A percentile compares a stretch with the other conserved stretches of the same genome.
These are phyloP conservation scores for Scolopax rusticola DNA, from an alignment of 2,797 vertebrate genomes.

Conservation along the genomic window DNA sequence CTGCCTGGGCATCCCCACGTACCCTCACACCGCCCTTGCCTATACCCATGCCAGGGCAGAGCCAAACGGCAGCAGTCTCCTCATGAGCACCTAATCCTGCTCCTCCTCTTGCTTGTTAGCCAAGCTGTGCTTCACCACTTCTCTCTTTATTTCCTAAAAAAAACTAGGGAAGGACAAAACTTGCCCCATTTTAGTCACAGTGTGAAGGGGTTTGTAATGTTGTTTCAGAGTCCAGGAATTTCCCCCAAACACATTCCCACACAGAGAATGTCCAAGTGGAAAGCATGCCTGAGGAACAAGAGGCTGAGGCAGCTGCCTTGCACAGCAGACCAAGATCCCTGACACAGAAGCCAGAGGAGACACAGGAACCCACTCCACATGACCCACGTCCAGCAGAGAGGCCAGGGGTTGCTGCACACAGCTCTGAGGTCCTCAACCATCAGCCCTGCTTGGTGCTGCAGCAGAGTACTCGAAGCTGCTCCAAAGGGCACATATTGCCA, in stretches of 20 bases:
- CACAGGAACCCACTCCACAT: not conserved
- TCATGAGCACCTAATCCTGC: rapidly evolving
- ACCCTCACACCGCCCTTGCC: rapidly evolving
- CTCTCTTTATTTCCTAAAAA: not conserved
- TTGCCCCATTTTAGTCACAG: not conserved
- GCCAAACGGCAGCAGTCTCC: not conserved
- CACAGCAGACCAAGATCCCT: not conserved
- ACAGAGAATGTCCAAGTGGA: not conserved
- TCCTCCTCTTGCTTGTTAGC: not conserved
- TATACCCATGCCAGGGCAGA: not conserved
- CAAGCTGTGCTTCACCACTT: not conserved
- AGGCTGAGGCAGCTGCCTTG: rapidly evolving
- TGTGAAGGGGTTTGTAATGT: not conserved
- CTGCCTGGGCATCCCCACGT: not conserved
- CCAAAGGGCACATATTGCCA: not conserved
- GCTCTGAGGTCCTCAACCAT: not conserved
- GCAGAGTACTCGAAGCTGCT: not conserved
- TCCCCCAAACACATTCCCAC: not conserved
- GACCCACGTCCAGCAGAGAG: rapidly evolving
- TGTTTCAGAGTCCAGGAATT: not conserved
- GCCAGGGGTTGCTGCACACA: rapidly evolving
- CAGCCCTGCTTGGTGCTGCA: not conserved
- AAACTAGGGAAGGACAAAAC: not conserved
- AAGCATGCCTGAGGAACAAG: not conserved
- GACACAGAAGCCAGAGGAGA: rapidly evolving